Evolutionary conservation across 1,140 invertebrate genomes (phyloP).

Genomic region (Zaprionus vittiger): DNA sequence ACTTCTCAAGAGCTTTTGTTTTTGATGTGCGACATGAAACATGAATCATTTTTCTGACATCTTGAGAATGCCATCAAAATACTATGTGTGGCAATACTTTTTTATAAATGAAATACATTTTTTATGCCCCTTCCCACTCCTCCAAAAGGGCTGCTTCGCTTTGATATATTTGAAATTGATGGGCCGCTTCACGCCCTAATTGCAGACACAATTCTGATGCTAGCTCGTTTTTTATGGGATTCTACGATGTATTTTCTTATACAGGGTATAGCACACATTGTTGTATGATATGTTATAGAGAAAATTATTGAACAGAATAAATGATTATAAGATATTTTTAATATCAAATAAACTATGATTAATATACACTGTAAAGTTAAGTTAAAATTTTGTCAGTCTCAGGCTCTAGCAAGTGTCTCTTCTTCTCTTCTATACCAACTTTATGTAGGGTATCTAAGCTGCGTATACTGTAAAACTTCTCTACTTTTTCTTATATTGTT

Average conservation of each 20-base stretch:
- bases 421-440: background rate
- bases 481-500: background rate
- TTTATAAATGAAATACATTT: slow-evolving; percentile 29
- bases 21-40: slow-evolving; percentile 17
- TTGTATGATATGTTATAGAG: background rate
- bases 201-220: slow-evolving; percentile 28
- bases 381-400: background rate
- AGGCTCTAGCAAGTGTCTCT: background rate
- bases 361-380: no score
- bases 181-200: slow-evolving; percentile 47
- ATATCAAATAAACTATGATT: no score
- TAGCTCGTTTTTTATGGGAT: slow-evolving; percentile 5
- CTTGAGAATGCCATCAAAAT: slow-evolving; percentile 23
- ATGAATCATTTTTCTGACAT: slow-evolving; percentile 26
- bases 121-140: background rate
- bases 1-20: slow-evolving; percentile 5
- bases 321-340: no score
- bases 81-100: slow-evolving; percentile 28
- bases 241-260: slow-evolving; percentile 3
- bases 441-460: background rate
- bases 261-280: background rate
- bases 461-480: background rate
- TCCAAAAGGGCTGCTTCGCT: slow-evolving; percentile 37
- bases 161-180: slow-evolving; percentile 64
- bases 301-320: no score